Conservation (phyloP, 2,113 vertebrate genomes). For the Gobiocypris rarus region DNA sequence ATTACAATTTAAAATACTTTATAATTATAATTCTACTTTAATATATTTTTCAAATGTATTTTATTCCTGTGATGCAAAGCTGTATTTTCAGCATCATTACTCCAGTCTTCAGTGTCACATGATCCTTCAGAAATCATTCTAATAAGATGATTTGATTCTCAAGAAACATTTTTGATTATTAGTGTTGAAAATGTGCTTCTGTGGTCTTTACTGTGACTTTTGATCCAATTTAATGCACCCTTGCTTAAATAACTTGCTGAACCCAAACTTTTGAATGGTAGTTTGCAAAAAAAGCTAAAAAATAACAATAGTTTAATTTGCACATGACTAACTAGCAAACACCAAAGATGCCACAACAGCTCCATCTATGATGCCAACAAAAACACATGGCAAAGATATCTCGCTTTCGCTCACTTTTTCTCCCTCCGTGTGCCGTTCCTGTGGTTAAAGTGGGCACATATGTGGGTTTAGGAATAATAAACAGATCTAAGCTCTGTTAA, state of each 20-base stretch:
- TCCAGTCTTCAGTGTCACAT: too few relatives aligned
- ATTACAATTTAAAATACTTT: too few relatives aligned
- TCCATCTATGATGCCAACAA: slow-evolving; percentile 41
- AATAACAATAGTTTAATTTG: neutral
- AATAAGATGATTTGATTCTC: neutral
- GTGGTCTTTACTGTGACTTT: neutral
- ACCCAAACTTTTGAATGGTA: too few relatives aligned
- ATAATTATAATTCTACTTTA: too few relatives aligned
- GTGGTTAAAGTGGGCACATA: slow-evolving; percentile 26
- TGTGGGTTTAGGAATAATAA: slow-evolving; percentile 56
- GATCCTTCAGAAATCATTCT: too few relatives aligned
- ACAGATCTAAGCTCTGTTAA: slow-evolving; percentile 38
- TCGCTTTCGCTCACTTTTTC: neutral
- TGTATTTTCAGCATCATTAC: too few relatives aligned
- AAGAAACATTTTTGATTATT: neutral
- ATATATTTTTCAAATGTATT: too few relatives aligned
- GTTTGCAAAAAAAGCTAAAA: too few relatives aligned
- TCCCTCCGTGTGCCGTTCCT: slow-evolving; percentile 21
- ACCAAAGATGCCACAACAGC: slow-evolving; percentile 12
- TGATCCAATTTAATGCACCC: neutral
- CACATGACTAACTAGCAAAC: neutral
- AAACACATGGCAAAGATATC: slow-evolving; percentile 51
- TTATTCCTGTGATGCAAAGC: too few relatives aligned
- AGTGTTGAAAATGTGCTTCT: neutral
- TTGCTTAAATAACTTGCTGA: neutral